Conservation (phyloP, 2,113 vertebrate species). For the Hippocampus barbouri region DNA sequence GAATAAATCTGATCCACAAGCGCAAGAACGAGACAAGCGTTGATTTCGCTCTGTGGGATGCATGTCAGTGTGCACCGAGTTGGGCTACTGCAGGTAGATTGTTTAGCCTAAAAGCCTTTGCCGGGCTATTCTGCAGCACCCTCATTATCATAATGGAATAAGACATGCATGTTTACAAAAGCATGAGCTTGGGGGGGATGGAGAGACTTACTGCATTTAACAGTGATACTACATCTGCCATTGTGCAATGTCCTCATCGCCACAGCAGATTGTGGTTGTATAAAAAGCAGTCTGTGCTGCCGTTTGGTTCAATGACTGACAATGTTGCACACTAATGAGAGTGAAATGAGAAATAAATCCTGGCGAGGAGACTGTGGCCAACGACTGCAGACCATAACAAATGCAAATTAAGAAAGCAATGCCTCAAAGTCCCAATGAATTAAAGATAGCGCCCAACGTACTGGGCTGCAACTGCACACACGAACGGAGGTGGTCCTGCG, state of each 20-base stretch:
- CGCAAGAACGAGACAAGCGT: background rate
- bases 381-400: background rate
- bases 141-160: constrained; percentile 52
- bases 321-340: constrained; percentile 13
- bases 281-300: constrained; percentile 7
- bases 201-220: constrained; percentile 31
- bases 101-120: constrained; percentile 27
- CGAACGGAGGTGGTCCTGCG: constrained; percentile 29
- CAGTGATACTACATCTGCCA: constrained; percentile 33
- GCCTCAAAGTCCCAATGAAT: background rate
- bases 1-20: background rate
- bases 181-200: constrained; percentile 29
- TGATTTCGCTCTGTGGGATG: background rate
- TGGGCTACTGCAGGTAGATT: constrained; percentile 16
- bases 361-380: background rate
- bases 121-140: constrained; percentile 21
- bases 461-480: background rate
- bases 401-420: constrained; percentile 5
- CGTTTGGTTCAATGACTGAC: constrained; percentile 10
- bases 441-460: background rate
- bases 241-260: background rate
- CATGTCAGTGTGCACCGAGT: constrained; percentile 21
- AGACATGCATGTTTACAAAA: constrained; percentile 51
- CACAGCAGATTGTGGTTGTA: background rate
- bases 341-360: constrained; percentile 8